These are phyloP conservation scores for Eretmochelys imbricata DNA, from an alignment of 2,113 vertebrate species.

Conservation along the genomic window DNA sequence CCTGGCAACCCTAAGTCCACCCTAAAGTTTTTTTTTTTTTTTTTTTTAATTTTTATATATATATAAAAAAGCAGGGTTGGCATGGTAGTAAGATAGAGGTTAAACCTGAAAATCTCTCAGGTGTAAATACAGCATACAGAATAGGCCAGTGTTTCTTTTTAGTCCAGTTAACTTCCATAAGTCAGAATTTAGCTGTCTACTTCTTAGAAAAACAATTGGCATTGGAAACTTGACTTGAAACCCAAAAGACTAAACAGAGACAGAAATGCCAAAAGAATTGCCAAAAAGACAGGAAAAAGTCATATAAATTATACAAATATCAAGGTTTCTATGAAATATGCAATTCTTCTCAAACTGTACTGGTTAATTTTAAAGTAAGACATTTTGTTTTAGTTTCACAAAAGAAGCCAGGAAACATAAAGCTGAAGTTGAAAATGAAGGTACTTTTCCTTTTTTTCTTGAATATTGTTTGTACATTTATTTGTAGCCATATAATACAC, in stretches of 20 bases:
- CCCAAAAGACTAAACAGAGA: neutral
- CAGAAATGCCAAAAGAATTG: constrained; percentile 14
- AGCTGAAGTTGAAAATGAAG: neutral
- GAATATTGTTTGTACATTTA: no score
- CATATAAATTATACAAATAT: neutral
- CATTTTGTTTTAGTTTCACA: constrained; percentile 35
- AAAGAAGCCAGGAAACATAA: neutral
- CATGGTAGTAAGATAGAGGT: accelerated
- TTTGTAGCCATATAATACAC: neutral
- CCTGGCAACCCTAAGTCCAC: neutral
- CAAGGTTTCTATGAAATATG: neutral
- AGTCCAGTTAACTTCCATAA: constrained; percentile 1
- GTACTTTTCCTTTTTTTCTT: neutral
- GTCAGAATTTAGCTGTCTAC: constrained; percentile 20
- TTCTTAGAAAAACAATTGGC: neutral
- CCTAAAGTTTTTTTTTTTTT: neutral
- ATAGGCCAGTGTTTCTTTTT: neutral
- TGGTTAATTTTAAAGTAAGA: neutral
- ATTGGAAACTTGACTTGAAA: constrained; percentile 22
- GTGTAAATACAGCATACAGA: neutral
- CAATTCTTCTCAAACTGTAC: neutral
- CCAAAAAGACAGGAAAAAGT: neutral
- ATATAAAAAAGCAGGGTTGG: neutral
- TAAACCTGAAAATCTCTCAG: neutral
- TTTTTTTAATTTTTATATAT: neutral